These are phyloP conservation scores for Spatulosminthurus flaviceps DNA, from an alignment of 2,888 invertebrate species.

Conservation along the genomic window DNA sequence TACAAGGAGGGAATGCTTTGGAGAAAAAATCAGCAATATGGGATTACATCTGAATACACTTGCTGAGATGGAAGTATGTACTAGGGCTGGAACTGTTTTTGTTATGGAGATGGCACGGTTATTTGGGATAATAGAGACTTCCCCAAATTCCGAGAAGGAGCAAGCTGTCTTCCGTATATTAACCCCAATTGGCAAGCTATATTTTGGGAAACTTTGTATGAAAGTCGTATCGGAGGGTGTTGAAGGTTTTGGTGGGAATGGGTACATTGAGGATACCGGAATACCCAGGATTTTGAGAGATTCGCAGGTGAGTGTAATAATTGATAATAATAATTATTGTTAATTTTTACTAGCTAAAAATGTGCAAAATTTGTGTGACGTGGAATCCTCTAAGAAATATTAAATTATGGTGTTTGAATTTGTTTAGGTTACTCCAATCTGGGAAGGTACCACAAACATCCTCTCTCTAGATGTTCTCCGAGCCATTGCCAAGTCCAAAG, in stretches of 20 bases:
- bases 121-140: constrained; percentile 63
- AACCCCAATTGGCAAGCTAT: constrained; percentile 70
- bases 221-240: constrained; percentile 69
- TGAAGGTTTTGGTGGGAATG: constrained; percentile 71
- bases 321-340: background rate
- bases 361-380: too few species aligned
- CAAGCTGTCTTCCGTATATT: constrained; percentile 65
- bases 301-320: constrained; percentile 67
- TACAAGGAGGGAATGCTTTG: constrained; percentile 68
- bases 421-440: constrained; percentile 69
- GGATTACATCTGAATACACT: constrained; percentile 70
- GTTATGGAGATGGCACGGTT: constrained; percentile 65
- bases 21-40: constrained; percentile 67
- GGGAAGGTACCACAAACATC: constrained; percentile 73
- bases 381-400: too few species aligned
- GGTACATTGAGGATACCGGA: constrained; percentile 72
- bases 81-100: constrained; percentile 68
- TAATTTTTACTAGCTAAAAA: too few species aligned
- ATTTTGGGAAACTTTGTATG: constrained; percentile 70
- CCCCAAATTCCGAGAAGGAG: background rate
- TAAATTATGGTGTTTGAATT: too few species aligned
- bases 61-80: constrained; percentile 69
- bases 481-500: constrained; percentile 68
- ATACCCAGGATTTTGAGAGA: constrained; percentile 69
- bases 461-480: constrained; percentile 70